Evolutionary conservation across 2,113 vertebrate species (phyloP), one percentile per base, ranked within the genome.

Genomic region (Callaeas wilsoni): DNA sequence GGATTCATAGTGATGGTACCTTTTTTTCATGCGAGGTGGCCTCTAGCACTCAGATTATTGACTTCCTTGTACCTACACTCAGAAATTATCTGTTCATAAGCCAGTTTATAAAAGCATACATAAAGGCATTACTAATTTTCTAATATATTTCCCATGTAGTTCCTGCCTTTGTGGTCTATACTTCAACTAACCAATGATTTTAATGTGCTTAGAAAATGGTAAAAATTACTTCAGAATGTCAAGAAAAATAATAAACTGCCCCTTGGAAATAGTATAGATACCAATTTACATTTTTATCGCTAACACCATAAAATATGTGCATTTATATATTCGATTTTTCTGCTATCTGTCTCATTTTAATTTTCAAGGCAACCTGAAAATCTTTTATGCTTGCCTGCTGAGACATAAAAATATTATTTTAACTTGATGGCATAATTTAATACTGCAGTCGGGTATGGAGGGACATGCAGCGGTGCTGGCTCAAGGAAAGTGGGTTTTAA

Each of bases 401-500:
- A 76, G 42, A 46, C 69, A 42, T 4, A 57, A 71, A 86, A 79
- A 46, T 41, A 71, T 35, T 70, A 7, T 53, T 59, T 12, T 71
- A 50, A 57, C 33, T 56, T 53, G 46, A 25, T 82, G 65, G 29
- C 13, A 11, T 32, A 53, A 57, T 16, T 69, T 19, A 71, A 37
- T 3, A 3, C 5, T 62, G 63, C 57, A 47, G 2, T 39, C 0
- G 0, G 21, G 10, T 33, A 13, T n/a, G 21, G 49, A 37, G 59
- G 57, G 65, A 46, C 16, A 13, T 47, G 35, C 44, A 67, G 41
- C 64, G 62, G 44, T 47, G 20, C 56, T 81, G 73, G 15, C 55
- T 81, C 4, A 26, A 41, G 37, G 32, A 39, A 76, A 30, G 19
- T 55, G 49, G 12, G 12, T 49, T 94, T 74, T 56, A 53, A 63